Percentiles rank a stretch among this genome's conserved stretches.
Evolutionary conservation across 2,113 vertebrate species (phyloP).

Genomic region (Syngnathus typhle): DNA sequence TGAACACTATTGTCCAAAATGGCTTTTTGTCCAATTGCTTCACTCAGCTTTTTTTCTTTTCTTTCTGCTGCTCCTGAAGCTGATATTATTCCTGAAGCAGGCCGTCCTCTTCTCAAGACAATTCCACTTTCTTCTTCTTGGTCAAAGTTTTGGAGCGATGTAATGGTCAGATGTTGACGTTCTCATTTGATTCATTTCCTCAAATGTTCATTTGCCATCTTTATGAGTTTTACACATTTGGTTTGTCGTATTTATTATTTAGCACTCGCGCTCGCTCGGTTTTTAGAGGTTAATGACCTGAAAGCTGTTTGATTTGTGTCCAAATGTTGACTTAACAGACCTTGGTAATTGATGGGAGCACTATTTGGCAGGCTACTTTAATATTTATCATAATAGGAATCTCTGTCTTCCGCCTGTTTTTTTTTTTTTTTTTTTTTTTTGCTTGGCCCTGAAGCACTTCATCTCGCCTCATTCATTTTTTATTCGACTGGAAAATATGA

Average conservation of each 20-base stretch:
- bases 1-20: neutral
- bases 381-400: no score
- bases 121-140: neutral
- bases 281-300: neutral
- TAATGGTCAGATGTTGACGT: neutral
- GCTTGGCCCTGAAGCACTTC: neutral
- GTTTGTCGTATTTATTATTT: neutral
- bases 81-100: neutral
- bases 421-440: neutral
- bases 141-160: neutral
- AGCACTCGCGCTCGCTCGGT: neutral
- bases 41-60: neutral
- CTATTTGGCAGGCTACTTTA: neutral
- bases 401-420: neutral
- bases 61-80: neutral
- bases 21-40: constrained; percentile 1
- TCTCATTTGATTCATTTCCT: neutral
- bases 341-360: neutral
- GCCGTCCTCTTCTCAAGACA: neutral
- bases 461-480: neutral
- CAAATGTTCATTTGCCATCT: neutral
- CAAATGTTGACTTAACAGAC: neutral
- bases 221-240: neutral
- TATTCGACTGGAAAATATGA: neutral
- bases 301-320: neutral